Conservation (phyloP, 2,113 vertebrate genomes). For the Hylia prasina region DNA sequence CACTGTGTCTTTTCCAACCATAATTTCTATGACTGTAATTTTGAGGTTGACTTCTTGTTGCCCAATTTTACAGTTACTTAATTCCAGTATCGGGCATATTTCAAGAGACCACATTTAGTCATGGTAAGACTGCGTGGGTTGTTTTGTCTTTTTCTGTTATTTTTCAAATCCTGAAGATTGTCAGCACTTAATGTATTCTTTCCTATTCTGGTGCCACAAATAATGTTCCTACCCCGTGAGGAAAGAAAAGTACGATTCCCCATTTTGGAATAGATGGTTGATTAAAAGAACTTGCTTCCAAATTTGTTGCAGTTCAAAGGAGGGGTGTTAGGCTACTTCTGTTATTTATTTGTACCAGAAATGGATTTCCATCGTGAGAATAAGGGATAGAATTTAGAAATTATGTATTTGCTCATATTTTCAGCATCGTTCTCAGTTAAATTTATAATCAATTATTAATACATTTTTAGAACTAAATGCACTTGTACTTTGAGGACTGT, state of each 20-base stretch:
- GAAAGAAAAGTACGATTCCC: background rate
- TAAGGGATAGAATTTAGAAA: background rate
- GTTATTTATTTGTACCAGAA: background rate
- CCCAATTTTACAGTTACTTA: conserved; percentile 52
- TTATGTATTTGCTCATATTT: background rate
- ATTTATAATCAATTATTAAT: background rate
- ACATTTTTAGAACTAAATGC: background rate
- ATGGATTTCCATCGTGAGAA: background rate
- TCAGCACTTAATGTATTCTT: conserved; percentile 36
- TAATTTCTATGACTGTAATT: conserved; percentile 33
- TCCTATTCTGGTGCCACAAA: background rate
- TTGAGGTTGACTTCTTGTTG: conserved; percentile 36
- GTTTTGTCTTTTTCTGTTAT: background rate
- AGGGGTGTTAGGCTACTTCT: background rate
- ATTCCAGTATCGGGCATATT: background rate
- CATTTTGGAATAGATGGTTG: background rate
- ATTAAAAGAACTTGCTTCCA: background rate
- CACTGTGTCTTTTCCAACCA: background rate
- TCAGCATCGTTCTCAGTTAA: background rate
- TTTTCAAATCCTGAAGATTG: conserved; percentile 6
- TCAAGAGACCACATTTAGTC: conserved; percentile 34
- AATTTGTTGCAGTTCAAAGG: background rate
- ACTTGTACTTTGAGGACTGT: background rate
- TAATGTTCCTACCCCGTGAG: background rate
- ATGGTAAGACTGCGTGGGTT: conserved; percentile 13